Evolutionary conservation across 2,797 vertebrate genomes (phyloP), one percentile per base, ranked within the genome.

Genomic region (Ispidina lecontei): DNA sequence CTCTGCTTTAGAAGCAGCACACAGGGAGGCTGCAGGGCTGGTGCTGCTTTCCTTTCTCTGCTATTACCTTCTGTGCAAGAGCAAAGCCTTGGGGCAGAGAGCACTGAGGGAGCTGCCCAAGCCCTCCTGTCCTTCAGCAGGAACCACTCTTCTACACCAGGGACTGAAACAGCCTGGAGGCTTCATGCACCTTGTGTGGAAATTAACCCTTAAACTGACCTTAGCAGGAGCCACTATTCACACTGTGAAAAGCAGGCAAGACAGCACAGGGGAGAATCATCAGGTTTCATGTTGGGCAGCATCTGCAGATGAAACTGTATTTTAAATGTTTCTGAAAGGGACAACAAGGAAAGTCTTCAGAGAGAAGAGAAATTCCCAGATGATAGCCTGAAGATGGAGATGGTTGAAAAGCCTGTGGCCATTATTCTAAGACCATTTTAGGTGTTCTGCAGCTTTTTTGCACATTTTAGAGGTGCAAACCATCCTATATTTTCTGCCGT

Each of bases 1-100:
- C 91, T 82, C 90, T 85, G 74, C 87, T 84, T 69, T 39, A 79
- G 62, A 82, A 87, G 72, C 29, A 37, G 74, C 33, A 59, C 18
- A 16, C 12, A 26, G 8, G 43, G 43, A 52, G 69, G 67, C 35
- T 73, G 69, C 3, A 0, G 39, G 37, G 7, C 49, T 33, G 16
- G 26, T 1, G 4, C 67, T 44, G 71, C 89, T 65, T 78, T 39
- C 52, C 23, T 62, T 75, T 77, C 82, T 58, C 68, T 75, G 71
- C 26, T 31, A 17, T 67, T 89, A 46, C 31, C 37, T 74, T 68
- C 89, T 72, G 37, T 58, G 59, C 56, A 46, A 69, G 43, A 69
- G 33, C 55, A 91, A 89, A 89, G 91, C 73, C 80, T 43, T 44
- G 60, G 72, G 77, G 79, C n/a, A 14, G 20, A 1, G 1, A 79